Evolutionary conservation across 2,888 invertebrate species (phyloP).

Genomic region (Agriotes lineatus): DNA sequence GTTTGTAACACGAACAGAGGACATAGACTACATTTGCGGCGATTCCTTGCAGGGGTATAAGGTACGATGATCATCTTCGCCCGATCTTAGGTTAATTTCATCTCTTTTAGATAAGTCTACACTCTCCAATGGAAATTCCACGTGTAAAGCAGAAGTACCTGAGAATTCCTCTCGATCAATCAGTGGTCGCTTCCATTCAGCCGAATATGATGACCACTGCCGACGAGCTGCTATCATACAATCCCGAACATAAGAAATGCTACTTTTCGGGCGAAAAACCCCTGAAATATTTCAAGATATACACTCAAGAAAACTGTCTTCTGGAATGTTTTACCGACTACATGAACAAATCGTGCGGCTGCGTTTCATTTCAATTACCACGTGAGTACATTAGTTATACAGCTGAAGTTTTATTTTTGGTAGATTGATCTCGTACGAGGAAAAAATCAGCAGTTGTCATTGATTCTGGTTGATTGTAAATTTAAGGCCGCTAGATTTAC

Average conservation of each 20-base stretch:
- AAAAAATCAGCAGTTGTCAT: no score
- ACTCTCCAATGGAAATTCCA: conserved; percentile 78
- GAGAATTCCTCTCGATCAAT: conserved; percentile 77
- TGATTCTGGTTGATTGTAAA: no score
- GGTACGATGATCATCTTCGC: neutral
- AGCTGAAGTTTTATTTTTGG: no score
- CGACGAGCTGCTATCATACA: conserved; percentile 73
- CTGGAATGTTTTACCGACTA: conserved; percentile 80
- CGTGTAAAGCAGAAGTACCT: conserved; percentile 78
- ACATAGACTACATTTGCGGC: conserved; percentile 73
- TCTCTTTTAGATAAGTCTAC: conserved; percentile 70
- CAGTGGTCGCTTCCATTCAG: conserved; percentile 78
- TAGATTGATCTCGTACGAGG: no score
- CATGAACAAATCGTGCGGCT: conserved; percentile 73
- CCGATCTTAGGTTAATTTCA: neutral
- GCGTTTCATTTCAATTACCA: conserved; percentile 81
- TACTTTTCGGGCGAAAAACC: conserved; percentile 76
- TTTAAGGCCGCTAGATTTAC: no score
- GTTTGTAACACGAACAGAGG: conserved; percentile 50
- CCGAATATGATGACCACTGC: conserved; percentile 84
- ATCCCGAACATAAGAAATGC: conserved; percentile 76
- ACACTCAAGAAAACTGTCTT: conserved; percentile 81
- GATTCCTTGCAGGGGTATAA: conserved; percentile 38
- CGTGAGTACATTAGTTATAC: no score
- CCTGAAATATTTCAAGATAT: conserved; percentile 75